Evolutionary conservation across 2,113 vertebrate genomes (phyloP), one percentile per base, ranked within the genome.

Genomic region (Aleadryas rufinucha): DNA sequence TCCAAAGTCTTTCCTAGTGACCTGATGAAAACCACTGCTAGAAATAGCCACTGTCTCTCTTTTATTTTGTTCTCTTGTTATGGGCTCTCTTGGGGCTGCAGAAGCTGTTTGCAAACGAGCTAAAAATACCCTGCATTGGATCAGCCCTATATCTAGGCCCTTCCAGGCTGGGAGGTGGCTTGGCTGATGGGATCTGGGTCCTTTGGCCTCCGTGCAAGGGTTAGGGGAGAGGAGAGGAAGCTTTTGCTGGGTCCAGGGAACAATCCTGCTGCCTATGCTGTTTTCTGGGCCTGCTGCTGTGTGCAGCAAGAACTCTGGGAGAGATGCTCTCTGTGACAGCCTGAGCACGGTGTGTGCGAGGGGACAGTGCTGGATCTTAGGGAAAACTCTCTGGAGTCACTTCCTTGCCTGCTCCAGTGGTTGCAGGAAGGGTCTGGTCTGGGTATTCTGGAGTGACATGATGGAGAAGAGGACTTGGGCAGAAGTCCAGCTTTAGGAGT

Each of bases 41-140:
- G 95, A 96, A 97, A 97, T 91, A 96, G 89, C 80, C 68, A 28
- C 60, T 10, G 44, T 65, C 70, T 86, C 76, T 91, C 76, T 86
- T 96, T 90, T 84, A 63, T 90, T 96, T 87, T 17, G 0, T 93
- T 91, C 93, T 94, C 94, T 93, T 79, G 71, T 94, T 96, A 83
- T 5, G 33, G 49, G 23, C 77, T 88, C 76, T 84, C 83, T 60
- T 71, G 80, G 63, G 83, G 54, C 84, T 74, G 79, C 65, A 74
- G 77, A 56, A 85, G 44, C 82, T 69, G 44, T 89, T 85, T 83
- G 70, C 77, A 69, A 84, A 20, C 0, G 19, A 71, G 84, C 96
- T 95, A 95, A 95, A 95, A 96, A 97, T 93, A 96, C 24, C 16
- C 5, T 68, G 47, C 39, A 6, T 77, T 57, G 89, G 69, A 74